These are phyloP conservation scores for Nothocercus nigrocapillus DNA, from an alignment of 2,113 vertebrate species.

Conservation along the genomic window DNA sequence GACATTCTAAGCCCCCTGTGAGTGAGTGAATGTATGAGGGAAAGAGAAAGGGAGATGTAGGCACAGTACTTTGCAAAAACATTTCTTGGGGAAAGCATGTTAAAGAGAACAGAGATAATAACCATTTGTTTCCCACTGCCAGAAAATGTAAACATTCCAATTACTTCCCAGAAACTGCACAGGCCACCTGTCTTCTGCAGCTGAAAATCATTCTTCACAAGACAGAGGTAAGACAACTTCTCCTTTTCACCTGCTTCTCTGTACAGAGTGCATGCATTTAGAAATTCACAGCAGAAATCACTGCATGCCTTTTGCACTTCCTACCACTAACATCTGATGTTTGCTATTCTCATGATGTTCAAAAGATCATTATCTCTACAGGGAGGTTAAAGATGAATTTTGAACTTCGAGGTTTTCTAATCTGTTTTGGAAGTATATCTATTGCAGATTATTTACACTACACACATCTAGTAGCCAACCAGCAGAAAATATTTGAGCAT, in stretches of 20 bases:
- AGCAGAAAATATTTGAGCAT: background rate
- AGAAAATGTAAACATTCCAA: background rate
- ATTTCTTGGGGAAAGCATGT: background rate
- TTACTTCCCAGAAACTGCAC: background rate
- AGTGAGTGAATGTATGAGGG: background rate
- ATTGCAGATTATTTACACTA: background rate
- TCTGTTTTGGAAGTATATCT: background rate
- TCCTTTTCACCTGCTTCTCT: background rate
- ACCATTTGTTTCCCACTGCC: background rate
- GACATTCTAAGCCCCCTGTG: constrained; percentile 33
- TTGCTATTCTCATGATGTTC: background rate
- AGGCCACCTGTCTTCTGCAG: background rate
- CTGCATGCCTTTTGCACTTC: background rate
- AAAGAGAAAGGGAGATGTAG: background rate
- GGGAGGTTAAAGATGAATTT: background rate
- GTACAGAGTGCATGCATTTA: background rate
- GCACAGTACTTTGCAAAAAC: background rate
- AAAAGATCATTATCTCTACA: background rate
- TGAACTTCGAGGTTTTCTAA: background rate
- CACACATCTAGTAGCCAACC: background rate
- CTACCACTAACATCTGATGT: fast-evolving
- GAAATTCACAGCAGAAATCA: background rate
- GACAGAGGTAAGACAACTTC: constrained; percentile 51
- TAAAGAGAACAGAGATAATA: background rate
- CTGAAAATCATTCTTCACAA: background rate